These are phyloP conservation scores for Mythimna pallens DNA, from an alignment of 2,888 invertebrate genomes.

Conservation along the genomic window DNA sequence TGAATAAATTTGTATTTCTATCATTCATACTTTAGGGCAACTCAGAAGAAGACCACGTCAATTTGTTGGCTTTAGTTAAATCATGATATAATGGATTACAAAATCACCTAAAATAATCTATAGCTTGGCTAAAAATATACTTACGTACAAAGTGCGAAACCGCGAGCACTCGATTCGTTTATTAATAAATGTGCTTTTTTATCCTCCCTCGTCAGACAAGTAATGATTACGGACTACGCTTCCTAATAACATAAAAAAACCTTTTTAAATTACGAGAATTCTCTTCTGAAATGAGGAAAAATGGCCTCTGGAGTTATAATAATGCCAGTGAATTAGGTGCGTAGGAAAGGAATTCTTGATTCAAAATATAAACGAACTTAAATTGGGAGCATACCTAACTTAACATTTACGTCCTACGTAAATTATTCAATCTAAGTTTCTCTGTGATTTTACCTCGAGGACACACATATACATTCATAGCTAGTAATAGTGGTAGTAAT, in stretches of 20 bases:
- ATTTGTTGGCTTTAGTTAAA: no score
- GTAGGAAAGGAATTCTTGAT: constrained; percentile 39
- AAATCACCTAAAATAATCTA: neutral
- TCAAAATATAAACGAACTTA: constrained; percentile 46
- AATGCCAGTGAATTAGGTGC: constrained; percentile 41
- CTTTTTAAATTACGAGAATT: constrained; percentile 45
- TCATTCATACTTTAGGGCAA: no score
- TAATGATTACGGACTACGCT: constrained; percentile 40
- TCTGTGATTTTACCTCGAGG: constrained; percentile 8
- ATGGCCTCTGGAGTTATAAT: constrained; percentile 30
- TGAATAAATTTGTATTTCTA: no score
- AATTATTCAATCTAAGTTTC: constrained; percentile 61
- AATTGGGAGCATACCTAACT: constrained; percentile 42
- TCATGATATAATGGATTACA: neutral
- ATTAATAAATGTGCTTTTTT: constrained; percentile 24
- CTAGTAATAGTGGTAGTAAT: neutral
- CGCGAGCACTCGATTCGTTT: neutral
- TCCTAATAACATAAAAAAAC: constrained; percentile 47
- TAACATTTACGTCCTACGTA: constrained; percentile 45
- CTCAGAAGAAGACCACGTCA: no score
- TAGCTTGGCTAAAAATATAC: constrained; percentile 11
- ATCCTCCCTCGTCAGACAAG: constrained; percentile 23
- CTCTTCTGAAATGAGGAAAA: constrained; percentile 46
- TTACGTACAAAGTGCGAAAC: neutral
- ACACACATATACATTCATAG: neutral